Base-by-base conservation (phyloP, 2,888 invertebrate species). In the Zhuqinia jingwanae region DNA sequence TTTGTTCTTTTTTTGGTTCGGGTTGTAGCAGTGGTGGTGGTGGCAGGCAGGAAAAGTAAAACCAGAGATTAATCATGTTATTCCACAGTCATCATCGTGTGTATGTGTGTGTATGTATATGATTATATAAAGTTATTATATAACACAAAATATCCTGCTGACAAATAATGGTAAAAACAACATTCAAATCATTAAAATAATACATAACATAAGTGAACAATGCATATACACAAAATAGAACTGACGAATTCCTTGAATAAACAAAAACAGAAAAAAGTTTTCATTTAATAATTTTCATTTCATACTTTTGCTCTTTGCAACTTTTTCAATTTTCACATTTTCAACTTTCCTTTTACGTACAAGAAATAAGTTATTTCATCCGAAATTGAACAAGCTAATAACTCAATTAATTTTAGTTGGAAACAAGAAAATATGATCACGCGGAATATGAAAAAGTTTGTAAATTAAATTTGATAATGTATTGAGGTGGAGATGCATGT, bases 41-140 rank as follows among this genome's bases (percentile, higher is more conserved):
- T 53, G 53, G 53, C 11, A 11, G 11, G n/a, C 20, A 42, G 17
- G 68, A 11, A 17, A 42, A 42, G 68, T 81, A 36, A 81, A 70
- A 56, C 70, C 78, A 17, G 65, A 65, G 79, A 79, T 79, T 79
- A 79, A 79, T 60, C 79, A 53, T 79, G 79, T 79, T 79, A 68
- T 68, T 68, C 45, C 45, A 68, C 45, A 68, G 20, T 68, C 68
- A 45, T 20, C 45, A 68, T 45, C 20, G 20, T 68, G 5, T 22
- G 42, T 63, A 30, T 20, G 11, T 60, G 25, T 25, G n/a, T n/a
- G n/a, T n/a, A n/a, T n/a, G 11, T 56, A 47, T 47, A 11, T 47
- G 47, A 47, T 47, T 47, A 47, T 47, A 47, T 47, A 47, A 47
- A 47, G 10, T 47, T 47, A 11, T 47, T 47, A 10, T 13, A 13